Evolutionary conservation across 2,797 vertebrate genomes (phyloP).

Genomic region (Dendrocincla fuliginosa): DNA sequence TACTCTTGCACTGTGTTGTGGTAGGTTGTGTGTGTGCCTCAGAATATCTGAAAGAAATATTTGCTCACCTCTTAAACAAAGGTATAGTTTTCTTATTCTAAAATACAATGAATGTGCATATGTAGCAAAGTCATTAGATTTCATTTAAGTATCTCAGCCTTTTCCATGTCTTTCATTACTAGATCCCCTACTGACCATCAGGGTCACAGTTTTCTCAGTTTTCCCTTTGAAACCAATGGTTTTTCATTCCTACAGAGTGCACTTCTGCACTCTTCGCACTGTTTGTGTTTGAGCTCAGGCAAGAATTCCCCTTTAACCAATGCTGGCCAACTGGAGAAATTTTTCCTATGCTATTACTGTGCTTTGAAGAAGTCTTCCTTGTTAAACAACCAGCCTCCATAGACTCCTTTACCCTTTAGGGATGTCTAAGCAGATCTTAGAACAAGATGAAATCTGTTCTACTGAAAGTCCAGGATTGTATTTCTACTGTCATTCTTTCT

Average conservation of each 20-base stretch:
- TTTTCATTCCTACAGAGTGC: not conserved
- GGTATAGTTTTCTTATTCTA: not conserved
- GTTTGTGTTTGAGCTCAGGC: not conserved
- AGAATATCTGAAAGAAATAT: not conserved
- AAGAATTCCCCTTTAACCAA: not conserved
- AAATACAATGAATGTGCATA: not conserved
- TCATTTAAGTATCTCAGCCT: not conserved
- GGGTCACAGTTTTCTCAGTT: not conserved
- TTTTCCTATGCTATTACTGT: not conserved
- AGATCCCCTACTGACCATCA: not conserved
- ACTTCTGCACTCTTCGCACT: not conserved
- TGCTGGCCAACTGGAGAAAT: not conserved
- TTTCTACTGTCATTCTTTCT: not conserved
- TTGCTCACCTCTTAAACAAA: not conserved
- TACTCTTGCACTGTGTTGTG: not conserved
- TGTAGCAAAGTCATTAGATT: not conserved
- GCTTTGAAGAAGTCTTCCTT: not conserved
- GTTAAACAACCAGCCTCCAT: not conserved
- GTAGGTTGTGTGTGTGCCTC: not conserved
- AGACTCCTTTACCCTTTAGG: not conserved
- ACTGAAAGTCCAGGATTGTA: not conserved
- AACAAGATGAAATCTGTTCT: not conserved
- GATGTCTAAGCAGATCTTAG: not conserved
- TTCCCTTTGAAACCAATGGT: not conserved
- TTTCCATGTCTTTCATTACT: not conserved